phyloP scores from a whole-genome alignment of 2,888 invertebrate species.

The Argyra leucocephala region DNA sequence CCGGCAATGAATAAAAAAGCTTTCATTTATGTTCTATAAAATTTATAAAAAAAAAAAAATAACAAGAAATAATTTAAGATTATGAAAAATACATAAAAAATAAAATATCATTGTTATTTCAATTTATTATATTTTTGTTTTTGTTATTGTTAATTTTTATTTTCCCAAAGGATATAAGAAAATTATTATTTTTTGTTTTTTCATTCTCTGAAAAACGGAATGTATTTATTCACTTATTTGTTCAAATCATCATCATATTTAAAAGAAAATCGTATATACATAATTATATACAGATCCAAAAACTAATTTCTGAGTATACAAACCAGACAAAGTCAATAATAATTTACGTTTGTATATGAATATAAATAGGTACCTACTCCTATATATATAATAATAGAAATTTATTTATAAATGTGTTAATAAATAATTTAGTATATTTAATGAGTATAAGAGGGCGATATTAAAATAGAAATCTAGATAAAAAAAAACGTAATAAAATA shows the following conservation, averaged over 20 bases:
- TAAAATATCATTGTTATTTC: neutral
- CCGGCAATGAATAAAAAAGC: too few species aligned
- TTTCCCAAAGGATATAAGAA: slow-evolving; percentile 1
- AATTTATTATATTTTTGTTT: neutral
- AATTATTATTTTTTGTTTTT: neutral
- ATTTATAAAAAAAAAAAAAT: too few species aligned
- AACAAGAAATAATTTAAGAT: too few species aligned
- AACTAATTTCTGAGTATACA: neutral
- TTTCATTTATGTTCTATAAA: too few species aligned
- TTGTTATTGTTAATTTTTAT: neutral
- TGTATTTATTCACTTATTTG: neutral
- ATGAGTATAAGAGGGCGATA: too few species aligned
- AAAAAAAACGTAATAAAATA: too few species aligned
- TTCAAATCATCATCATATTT: neutral
- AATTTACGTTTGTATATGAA: too few species aligned
- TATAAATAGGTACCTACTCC: too few species aligned
- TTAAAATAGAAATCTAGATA: too few species aligned
- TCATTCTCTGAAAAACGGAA: neutral
- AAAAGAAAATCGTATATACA: neutral
- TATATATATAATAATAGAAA: too few species aligned
- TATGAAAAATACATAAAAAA: neutral
- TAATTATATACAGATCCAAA: neutral
- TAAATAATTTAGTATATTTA: too few species aligned
- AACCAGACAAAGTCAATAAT: slow-evolving; percentile 9
- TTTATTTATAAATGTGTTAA: too few species aligned